Conservation (phyloP, 37 sponge, comb jelly and placozoan species). For the Chondrosia reniformis region DNA sequence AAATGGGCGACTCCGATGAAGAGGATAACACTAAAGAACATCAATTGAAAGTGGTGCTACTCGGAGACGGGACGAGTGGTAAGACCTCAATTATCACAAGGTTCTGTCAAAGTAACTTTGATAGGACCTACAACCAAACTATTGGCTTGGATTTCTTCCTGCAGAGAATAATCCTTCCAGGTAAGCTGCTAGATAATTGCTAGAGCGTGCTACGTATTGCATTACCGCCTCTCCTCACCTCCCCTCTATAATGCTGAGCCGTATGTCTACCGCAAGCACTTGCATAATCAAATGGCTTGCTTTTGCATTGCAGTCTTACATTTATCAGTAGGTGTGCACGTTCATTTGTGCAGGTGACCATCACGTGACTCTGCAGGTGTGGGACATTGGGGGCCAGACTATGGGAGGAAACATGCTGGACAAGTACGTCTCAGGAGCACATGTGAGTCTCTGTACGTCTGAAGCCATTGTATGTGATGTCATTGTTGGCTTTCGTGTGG, state of each 20-base stretch:
- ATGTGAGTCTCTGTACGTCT: constrained; percentile 60
- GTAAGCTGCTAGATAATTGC: constrained; percentile 15
- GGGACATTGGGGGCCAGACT: constrained; percentile 98
- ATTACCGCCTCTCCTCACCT: background rate
- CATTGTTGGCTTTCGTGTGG: no score
- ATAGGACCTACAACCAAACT: constrained; percentile 86
- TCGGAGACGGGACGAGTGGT: constrained; percentile 96
- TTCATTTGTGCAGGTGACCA: constrained; percentile 52
- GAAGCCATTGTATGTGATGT: no score
- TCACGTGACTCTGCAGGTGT: constrained; percentile 85
- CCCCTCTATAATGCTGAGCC: background rate
- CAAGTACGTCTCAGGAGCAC: constrained; percentile 88
- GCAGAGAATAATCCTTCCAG: constrained; percentile 78
- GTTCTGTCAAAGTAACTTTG: constrained; percentile 85
- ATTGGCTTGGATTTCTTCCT: constrained; percentile 95
- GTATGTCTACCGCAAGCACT: background rate
- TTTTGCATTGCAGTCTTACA: no score
- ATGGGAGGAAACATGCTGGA: constrained; percentile 95
- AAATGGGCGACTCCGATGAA: constrained; percentile 65
- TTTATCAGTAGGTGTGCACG: no score
- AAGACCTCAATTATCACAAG: constrained; percentile 82
- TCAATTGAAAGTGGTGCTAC: constrained; percentile 85
- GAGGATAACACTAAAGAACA: constrained; percentile 41
- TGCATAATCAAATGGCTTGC: background rate
- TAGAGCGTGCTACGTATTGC: background rate